phyloP scores from a whole-genome alignment of 2,113 vertebrate genomes.

The Colistium nudipinnis region DNA sequence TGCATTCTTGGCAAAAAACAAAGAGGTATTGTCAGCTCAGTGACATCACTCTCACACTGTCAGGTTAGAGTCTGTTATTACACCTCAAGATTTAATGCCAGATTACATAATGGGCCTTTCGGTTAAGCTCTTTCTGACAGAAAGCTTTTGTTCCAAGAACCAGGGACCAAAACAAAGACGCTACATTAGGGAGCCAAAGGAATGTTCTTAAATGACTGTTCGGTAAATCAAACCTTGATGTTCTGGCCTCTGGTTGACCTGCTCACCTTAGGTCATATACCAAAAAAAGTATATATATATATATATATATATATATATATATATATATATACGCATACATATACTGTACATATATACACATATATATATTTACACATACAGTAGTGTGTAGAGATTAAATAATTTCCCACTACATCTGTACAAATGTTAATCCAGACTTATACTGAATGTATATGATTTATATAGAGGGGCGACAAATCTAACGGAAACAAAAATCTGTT shows the following conservation, averaged over 20 bases:
- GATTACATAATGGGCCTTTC: conserved; percentile 5
- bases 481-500: not conserved
- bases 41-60: conserved; percentile 1
- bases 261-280: not conserved
- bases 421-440: no score
- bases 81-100: conserved; percentile 9
- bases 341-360: no score
- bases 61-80: conserved; percentile 15
- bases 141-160: not conserved
- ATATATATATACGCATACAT: no score
- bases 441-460: no score
- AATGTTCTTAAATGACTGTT: not conserved
- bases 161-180: not conserved
- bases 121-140: conserved; percentile 3
- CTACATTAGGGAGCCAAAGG: not conserved
- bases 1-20: conserved; percentile 6
- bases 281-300: no score
- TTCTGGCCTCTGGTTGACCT: not conserved
- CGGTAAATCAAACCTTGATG: not conserved
- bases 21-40: not conserved
- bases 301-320: no score
- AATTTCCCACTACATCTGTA: no score
- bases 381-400: no score
- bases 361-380: no score
- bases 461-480: no score